These are phyloP conservation scores for Forbesichthys agassizii DNA, from an alignment of 2,113 vertebrate species.

Conservation along the genomic window DNA sequence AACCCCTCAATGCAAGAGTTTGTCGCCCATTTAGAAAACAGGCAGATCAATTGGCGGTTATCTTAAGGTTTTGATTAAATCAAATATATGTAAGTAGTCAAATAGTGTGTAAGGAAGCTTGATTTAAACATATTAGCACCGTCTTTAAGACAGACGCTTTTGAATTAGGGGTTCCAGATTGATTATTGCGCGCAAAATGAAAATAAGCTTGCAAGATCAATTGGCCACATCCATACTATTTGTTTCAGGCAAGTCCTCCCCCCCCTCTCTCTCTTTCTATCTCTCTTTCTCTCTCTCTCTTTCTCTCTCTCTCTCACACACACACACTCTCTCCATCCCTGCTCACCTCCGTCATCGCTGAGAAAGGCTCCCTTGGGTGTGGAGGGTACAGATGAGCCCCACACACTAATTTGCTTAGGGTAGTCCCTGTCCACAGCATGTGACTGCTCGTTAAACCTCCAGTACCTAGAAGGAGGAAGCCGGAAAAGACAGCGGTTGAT, in stretches of 20 bases:
- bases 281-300: neutral
- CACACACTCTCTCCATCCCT: conserved; percentile 3
- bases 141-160: too few relatives aligned
- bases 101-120: too few relatives aligned
- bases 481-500: neutral
- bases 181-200: too few relatives aligned
- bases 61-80: too few relatives aligned
- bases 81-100: too few relatives aligned
- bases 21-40: too few relatives aligned
- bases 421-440: conserved; percentile 86
- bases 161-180: too few relatives aligned
- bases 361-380: conserved; percentile 93
- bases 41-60: too few relatives aligned
- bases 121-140: too few relatives aligned
- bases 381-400: conserved; percentile 89
- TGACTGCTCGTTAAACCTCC: conserved; percentile 92
- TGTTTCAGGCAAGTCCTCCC: conserved; percentile 34
- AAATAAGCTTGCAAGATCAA: neutral
- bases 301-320: neutral
- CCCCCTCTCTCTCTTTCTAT: neutral
- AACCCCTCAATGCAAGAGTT: too few relatives aligned
- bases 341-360: conserved; percentile 88
- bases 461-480: conserved; percentile 82
- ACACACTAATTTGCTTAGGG: conserved; percentile 90
- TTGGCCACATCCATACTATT: conserved; percentile 41